A percentile compares a stretch with the other conserved stretches of the same genome.
These are phyloP conservation scores for Anomalospiza imberbis DNA, from an alignment of 2,797 vertebrate genomes.

Conservation along the genomic window DNA sequence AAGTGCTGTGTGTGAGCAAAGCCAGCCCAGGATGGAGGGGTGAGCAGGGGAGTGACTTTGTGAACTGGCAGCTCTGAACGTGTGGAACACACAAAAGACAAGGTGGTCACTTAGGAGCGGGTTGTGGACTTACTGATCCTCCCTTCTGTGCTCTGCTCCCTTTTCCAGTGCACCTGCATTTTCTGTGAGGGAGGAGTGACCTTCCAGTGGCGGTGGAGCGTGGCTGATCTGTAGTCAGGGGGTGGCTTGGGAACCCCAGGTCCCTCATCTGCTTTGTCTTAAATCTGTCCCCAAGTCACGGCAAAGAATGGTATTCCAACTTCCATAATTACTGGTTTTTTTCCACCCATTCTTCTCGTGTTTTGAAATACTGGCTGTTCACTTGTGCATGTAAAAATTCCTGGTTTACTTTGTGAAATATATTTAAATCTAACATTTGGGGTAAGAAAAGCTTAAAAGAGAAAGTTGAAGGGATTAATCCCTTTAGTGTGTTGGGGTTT, in stretches of 20 bases:
- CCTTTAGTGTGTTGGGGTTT: not conserved
- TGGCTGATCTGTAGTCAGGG: not conserved
- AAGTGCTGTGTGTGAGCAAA: no score
- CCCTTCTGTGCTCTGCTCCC: not conserved
- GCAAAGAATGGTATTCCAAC: not conserved
- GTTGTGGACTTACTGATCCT: not conserved
- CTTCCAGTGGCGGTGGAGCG: no score
- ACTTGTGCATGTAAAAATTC: not conserved
- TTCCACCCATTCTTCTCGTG: not conserved
- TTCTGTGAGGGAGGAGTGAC: not conserved
- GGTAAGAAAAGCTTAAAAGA: not conserved
- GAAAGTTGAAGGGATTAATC: not conserved
- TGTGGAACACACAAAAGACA: not conserved
- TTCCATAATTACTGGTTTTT: fast-evolving
- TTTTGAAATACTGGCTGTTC: not conserved
- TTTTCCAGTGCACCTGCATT: not conserved
- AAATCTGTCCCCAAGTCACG: not conserved
- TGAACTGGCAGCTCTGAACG: fast-evolving
- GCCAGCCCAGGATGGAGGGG: not conserved
- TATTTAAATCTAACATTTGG: not conserved
- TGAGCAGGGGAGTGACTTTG: not conserved
- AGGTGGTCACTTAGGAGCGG: not conserved
- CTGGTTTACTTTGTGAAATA: not conserved
- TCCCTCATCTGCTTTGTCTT: not conserved
- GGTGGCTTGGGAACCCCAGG: not conserved